Evolutionary conservation across 37 sponge, comb jelly and placozoan genomes (phyloP), one percentile per base, ranked within the genome.

Genomic region (Beroe ovata): DNA sequence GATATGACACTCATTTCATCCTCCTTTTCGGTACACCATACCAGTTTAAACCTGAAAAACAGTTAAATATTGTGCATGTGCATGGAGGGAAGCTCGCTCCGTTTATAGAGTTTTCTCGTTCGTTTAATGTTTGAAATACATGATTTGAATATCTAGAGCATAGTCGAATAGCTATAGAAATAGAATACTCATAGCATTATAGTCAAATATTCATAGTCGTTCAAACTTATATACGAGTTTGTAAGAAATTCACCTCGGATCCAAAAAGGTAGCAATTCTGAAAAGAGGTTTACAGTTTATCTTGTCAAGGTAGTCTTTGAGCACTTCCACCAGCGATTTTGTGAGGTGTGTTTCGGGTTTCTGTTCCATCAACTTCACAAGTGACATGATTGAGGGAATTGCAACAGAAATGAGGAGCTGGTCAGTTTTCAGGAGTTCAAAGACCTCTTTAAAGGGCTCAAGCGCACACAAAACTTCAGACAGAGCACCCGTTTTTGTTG

Each of bases 21-120:
- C 8, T 39, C 54, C 84, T 77, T 77, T 42, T 77, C 84, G 39
- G 6, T 40, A 77, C 84, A 77, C 84, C 84, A 77, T 11, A 77
- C 84, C 28, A 77, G 54, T 25, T 77, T 77, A 41, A 77, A 77
- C 23, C 84, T 77, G 84, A 3, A n/a, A n/a, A n/a, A n/a, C n/a
- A n/a, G n/a, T n/a, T n/a, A n/a, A n/a, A n/a, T n/a, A n/a, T n/a
- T n/a, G n/a, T n/a, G n/a, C n/a, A n/a, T n/a, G n/a, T n/a, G n/a
- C n/a, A n/a, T n/a, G n/a, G n/a, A n/a, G n/a, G n/a, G n/a, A n/a
- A n/a, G n/a, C n/a, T n/a, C n/a, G n/a, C n/a, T n/a, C n/a, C n/a
- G n/a, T n/a, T n/a, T n/a, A n/a, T n/a, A n/a, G n/a, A n/a, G n/a
- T n/a, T n/a, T n/a, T n/a, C n/a, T n/a, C n/a, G n/a, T n/a, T n/a